These are phyloP conservation scores for Megalonaias nervosa DNA, from an alignment of 1,140 invertebrate genomes.

Conservation along the genomic window DNA sequence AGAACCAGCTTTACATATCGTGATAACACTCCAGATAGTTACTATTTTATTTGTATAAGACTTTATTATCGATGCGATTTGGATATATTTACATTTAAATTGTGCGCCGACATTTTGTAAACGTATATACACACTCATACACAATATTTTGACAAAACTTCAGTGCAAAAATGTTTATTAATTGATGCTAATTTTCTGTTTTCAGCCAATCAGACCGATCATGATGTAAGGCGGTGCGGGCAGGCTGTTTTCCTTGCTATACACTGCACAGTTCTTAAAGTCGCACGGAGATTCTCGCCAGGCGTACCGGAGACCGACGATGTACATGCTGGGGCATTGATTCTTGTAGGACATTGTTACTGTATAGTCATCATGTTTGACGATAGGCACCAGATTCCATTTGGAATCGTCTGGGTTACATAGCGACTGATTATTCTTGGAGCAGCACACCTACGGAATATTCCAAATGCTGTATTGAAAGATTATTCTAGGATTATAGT, in stretches of 20 bases:
- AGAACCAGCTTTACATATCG: too few relatives aligned
- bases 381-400: conserved; percentile 53
- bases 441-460: conserved; percentile 48
- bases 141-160: too few relatives aligned
- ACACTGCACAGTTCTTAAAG: conserved; percentile 59
- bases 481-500: too few relatives aligned
- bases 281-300: conserved; percentile 63
- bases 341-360: conserved; percentile 32
- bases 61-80: too few relatives aligned
- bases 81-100: too few relatives aligned
- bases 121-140: too few relatives aligned
- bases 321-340: conserved; percentile 13
- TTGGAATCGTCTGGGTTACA: conserved; percentile 28
- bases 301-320: conserved; percentile 38
- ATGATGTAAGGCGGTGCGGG: conserved; percentile 51
- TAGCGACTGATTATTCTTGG: conserved; percentile 32
- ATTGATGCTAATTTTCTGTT: neutral
- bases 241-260: conserved; percentile 44
- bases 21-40: too few relatives aligned
- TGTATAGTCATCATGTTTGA: conserved; percentile 17
- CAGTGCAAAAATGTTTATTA: too few relatives aligned
- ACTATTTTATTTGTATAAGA: too few relatives aligned
- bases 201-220: conserved; percentile 1
- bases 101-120: too few relatives aligned
- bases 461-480: too few relatives aligned